Evolutionary conservation across 1,140 invertebrate genomes (phyloP), one percentile per base, ranked within the genome.

Genomic region (Brachionus sp.): DNA sequence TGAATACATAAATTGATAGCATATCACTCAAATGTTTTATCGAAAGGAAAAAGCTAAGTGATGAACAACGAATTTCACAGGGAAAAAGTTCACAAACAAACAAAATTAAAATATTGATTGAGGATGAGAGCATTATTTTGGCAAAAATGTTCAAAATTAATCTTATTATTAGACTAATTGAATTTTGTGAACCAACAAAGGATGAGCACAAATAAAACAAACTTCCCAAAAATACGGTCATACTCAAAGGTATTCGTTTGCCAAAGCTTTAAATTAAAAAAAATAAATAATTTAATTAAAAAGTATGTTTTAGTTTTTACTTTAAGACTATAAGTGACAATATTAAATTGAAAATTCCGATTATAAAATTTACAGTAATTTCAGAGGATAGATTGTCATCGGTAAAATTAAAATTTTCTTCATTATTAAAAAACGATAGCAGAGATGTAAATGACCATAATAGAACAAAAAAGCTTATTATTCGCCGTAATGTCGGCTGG

Each of bases 1-100:
- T 80, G 46, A 80, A 80, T 7, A 80, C n/a, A 62, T 80, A 80
- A 62, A 80, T 80, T 19, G 77, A 39, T 23, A 80, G 33, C 77
- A 80, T 80, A 62, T 80, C 77, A 62, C 19, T 62, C 16, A 80
- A 64, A n/a, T 80, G 77, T 37, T 80, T 80, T 23, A 80, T 80
- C 4, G 77, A 80, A 12, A 80, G 25, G 42, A 80, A 80, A 62
- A 80, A 80, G 35, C 77, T 80, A 53, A 80, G 35, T 16, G 77
- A 80, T 29, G 77, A 80, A 25, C 77, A 80, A 42, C 77, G 77
- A 62, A 80, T 80, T 80, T 80, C 77, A 50, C 77, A 80, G 7
- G 77, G 77, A 80, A 80, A 80, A 12, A 80, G 29, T 16, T 80
- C 77, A 44, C 77, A 80, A 19, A 80, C 62, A 44, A 42, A 80